These are phyloP conservation scores for Sericinus montela DNA, from an alignment of 2,888 invertebrate genomes.

Conservation along the genomic window DNA sequence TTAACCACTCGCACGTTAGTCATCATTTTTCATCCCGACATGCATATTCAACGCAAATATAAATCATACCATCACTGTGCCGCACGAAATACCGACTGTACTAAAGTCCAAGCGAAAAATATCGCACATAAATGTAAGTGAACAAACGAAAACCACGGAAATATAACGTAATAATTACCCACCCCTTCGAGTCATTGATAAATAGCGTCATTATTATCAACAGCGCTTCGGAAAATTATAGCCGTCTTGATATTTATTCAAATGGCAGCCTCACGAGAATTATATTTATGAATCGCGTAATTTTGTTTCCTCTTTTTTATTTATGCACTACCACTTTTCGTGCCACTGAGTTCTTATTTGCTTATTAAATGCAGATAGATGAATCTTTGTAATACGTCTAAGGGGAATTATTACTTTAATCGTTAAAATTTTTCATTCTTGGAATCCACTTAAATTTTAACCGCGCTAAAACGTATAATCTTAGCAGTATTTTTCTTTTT, in stretches of 20 bases:
- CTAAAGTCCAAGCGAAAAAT: slow-evolving; percentile 58
- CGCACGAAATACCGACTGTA: slow-evolving; percentile 65
- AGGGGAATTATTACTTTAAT: slow-evolving; percentile 11
- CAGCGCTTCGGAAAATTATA: slow-evolving; percentile 67
- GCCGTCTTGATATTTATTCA: slow-evolving; percentile 70
- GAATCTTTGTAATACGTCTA: slow-evolving; percentile 3
- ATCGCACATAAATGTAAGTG: slow-evolving; percentile 59
- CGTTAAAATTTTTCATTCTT: no score
- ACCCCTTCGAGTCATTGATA: slow-evolving; percentile 72
- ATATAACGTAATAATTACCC: slow-evolving; percentile 74
- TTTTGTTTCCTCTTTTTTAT: slow-evolving; percentile 30
- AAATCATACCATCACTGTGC: slow-evolving; percentile 68
- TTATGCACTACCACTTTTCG: slow-evolving; percentile 17
- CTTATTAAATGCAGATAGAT: slow-evolving; percentile 8
- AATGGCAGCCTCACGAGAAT: slow-evolving; percentile 57
- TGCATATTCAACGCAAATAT: slow-evolving; percentile 76
- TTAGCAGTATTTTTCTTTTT: no score
- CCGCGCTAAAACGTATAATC: no score
- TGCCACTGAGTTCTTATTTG: slow-evolving; percentile 14
- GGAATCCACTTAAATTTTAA: no score
- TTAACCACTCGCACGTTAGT: slow-evolving; percentile 54
- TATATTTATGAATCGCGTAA: slow-evolving; percentile 46
- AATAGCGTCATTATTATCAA: slow-evolving; percentile 76
- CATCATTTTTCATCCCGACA: slow-evolving; percentile 76
- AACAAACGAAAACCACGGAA: slow-evolving; percentile 65